Evolutionary conservation across 2,797 vertebrate species (phyloP), one percentile per base, ranked within the genome.

Genomic region (Enteromius paludinosus): DNA sequence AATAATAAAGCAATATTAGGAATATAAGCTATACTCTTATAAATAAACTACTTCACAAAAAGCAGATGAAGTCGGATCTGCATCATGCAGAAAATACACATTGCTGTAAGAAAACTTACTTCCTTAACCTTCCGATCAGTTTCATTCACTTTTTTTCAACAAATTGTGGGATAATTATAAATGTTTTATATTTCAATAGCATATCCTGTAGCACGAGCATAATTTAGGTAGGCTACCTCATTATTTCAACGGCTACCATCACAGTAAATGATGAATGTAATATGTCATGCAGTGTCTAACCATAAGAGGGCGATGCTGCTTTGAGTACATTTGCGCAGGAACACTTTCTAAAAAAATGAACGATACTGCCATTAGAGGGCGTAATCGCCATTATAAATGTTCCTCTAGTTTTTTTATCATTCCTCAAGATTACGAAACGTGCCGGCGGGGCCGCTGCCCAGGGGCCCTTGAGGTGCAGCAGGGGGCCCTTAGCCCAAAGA

Each of bases 251-350:
- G 28, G 8, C 35, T 3, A 69, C n/a, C 20, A 17, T 66, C n/a
- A 66, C n/a, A 45, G n/a, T n/a, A 72, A 54, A 3, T 14, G 3
- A 20, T 23, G 30, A 56, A 20, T 38, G 30, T 11, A 66, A 38
- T 38, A 17, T 59, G 47, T n/a, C 47, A 35, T 52, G 20, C 33
- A 59, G 2, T 9, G n/a, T 77, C 35, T 77, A 30, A 64, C 59
- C 74, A 61, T 64, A 38, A 64, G 75, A 14, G 59, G 75, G 75
- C 41, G 75, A 15, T 23, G 59, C 25, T 45, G 23, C 43, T 64
- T 47, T 30, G 11, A 64, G 41, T 8, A 77, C 4, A 47, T 23
- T 15, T 73, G 3, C 28, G 15, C 47, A 72, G 47, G 52, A 1
- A 33, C 45, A 23, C 20, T 54, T 54, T 35, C 11, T 73, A 4